Evolutionary conservation across 2,888 invertebrate genomes (phyloP).

Genomic region (Ormyrus pomaceus): DNA sequence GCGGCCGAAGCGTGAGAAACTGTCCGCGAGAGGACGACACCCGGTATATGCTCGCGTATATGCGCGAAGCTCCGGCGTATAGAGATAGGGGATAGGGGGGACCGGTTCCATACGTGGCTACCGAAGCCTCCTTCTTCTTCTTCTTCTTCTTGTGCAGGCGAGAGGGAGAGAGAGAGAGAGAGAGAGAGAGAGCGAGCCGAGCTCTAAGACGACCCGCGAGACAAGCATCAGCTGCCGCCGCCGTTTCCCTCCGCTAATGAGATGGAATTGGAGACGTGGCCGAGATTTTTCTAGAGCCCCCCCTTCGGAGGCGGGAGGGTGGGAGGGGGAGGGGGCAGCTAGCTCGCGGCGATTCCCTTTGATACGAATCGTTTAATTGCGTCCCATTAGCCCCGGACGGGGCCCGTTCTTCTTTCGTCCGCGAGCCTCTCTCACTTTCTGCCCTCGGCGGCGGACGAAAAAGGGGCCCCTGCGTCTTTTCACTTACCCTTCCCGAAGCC

Average conservation of each 20-base stretch:
- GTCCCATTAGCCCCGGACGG: conserved; percentile 72
- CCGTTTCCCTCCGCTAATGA: conserved; percentile 75
- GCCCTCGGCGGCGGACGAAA: conserved; percentile 44
- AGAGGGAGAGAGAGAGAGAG: not conserved
- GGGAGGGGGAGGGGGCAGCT: conserved; percentile 60
- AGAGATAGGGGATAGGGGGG: conserved; percentile 63
- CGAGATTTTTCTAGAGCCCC: conserved; percentile 75
- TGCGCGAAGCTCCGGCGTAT: conserved; percentile 2
- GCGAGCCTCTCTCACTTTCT: conserved; percentile 41
- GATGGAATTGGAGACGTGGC: conserved; percentile 76
- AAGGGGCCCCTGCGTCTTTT: conserved; percentile 59
- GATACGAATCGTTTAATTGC: conserved; percentile 76
- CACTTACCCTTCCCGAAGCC: conserved; percentile 58
- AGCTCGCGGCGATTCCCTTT: conserved; percentile 72
- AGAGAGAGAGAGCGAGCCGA: conserved; percentile 45
- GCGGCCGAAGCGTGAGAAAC: conserved; percentile 61
- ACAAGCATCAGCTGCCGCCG: conserved; percentile 73
- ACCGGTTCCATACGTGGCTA: conserved; percentile 76
- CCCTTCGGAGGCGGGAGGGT: conserved; percentile 61
- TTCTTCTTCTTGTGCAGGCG: conserved; percentile 52
- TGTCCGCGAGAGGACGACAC: conserved; percentile 64
- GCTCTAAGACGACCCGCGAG: conserved; percentile 70
- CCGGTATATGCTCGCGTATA: conserved; percentile 66
- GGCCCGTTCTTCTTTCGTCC: conserved; percentile 47
- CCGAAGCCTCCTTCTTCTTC: conserved; percentile 65